These are phyloP conservation scores for Globodera ellingtonae DNA, from an alignment of 1,140 invertebrate genomes.

Conservation along the genomic window DNA sequence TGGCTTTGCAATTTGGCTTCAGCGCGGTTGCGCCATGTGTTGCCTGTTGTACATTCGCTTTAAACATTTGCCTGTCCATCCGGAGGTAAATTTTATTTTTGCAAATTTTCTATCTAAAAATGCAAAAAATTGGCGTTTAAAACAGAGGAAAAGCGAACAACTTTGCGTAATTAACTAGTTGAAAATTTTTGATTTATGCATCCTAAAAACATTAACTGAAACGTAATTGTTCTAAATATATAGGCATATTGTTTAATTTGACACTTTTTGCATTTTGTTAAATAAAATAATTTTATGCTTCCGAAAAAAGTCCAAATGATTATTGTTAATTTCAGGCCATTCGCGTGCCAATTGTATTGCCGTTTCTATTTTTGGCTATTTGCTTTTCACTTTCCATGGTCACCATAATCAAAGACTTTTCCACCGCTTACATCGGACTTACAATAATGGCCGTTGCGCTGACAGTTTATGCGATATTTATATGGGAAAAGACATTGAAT, in stretches of 20 bases:
- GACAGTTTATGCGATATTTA: slow-evolving; percentile 28
- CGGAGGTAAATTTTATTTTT: slow-evolving; percentile 21
- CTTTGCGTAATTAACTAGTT: too few relatives aligned
- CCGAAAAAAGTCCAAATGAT: background rate
- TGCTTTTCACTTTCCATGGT: slow-evolving; percentile 30
- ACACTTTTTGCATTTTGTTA: too few relatives aligned
- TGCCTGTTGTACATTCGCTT: slow-evolving; percentile 54
- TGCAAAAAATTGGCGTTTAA: too few relatives aligned
- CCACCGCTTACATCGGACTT: slow-evolving; percentile 34
- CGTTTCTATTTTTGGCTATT: slow-evolving; percentile 46
- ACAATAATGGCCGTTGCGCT: slow-evolving; percentile 16
- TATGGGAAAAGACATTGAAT: slow-evolving; percentile 28
- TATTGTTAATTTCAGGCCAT: slow-evolving; percentile 25
- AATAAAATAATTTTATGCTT: background rate
- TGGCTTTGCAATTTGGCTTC: slow-evolving; percentile 44
- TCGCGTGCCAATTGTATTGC: slow-evolving; percentile 41
- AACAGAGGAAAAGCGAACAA: too few relatives aligned
- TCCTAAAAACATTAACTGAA: background rate
- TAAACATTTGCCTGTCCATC: slow-evolving; percentile 47
- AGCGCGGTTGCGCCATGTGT: slow-evolving; percentile 42
- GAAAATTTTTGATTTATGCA: too few relatives aligned
- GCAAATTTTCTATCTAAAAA: too few relatives aligned
- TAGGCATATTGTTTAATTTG: too few relatives aligned
- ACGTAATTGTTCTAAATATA: background rate
- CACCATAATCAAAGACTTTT: slow-evolving; percentile 40